Conservation (phyloP, 2,888 invertebrate genomes). For the Cyclophora punctaria region DNA sequence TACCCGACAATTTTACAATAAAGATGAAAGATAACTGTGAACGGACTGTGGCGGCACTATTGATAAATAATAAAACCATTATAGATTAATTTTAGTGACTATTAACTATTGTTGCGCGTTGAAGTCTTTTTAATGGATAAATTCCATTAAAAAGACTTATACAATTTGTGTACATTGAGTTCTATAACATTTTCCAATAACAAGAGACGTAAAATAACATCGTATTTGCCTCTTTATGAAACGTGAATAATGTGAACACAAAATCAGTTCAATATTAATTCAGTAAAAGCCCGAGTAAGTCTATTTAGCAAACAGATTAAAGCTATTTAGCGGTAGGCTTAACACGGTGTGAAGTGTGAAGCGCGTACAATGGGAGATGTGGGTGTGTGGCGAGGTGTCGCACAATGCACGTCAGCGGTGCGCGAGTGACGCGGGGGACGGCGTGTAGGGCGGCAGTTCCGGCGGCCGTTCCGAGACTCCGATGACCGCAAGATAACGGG, state of each 20-base stretch:
- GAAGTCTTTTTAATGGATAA: slow-evolving; percentile 1
- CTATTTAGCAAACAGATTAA: no score
- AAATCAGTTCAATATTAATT: no score
- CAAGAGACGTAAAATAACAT: no score
- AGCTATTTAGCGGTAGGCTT: no score
- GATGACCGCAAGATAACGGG: slow-evolving; percentile 70
- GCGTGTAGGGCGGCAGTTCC: slow-evolving; percentile 60
- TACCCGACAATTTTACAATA: slow-evolving; percentile 9
- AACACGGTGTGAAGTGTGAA: background rate
- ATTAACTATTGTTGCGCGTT: background rate
- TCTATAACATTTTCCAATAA: no score
- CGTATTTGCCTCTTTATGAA: no score
- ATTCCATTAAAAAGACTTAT: no score
- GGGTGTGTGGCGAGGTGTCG: background rate
- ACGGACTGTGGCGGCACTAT: background rate
- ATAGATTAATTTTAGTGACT: background rate
- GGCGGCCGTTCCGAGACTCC: slow-evolving; percentile 41
- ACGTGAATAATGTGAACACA: no score
- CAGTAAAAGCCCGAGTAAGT: no score
- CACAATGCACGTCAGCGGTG: slow-evolving; percentile 12
- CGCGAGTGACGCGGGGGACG: slow-evolving; percentile 26
- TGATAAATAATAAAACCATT: background rate
- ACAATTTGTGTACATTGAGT: no score
- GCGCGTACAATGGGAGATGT: background rate
- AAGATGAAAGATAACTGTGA: slow-evolving; percentile 10